These are phyloP conservation scores for Temnothorax nylanderi DNA, from an alignment of 1,140 invertebrate species.

Conservation along the genomic window DNA sequence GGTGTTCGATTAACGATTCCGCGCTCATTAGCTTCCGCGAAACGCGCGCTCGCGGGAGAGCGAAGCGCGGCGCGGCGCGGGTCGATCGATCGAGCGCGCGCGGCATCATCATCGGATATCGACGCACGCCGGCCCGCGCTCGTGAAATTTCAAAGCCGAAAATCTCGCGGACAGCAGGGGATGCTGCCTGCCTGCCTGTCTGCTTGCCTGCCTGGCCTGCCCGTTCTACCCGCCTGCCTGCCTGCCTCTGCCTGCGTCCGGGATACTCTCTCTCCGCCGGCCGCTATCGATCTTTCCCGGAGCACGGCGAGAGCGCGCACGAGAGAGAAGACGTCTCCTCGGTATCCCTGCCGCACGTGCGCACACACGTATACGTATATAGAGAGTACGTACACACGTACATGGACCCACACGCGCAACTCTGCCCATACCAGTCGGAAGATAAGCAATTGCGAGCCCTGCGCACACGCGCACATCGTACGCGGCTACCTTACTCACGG, in stretches of 20 bases:
- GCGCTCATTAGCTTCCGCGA: conserved; percentile 18
- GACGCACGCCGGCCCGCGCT: conserved; percentile 50
- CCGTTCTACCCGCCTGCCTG: too few species aligned
- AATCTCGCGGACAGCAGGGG: conserved; percentile 70
- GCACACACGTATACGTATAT: neutral
- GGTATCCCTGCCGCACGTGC: conserved; percentile 54
- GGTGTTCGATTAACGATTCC: conserved; percentile 29
- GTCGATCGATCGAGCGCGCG: conserved; percentile 66
- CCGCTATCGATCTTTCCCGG: conserved; percentile 51
- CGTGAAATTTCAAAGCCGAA: conserved; percentile 69
- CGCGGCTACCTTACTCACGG: neutral
- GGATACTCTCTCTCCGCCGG: conserved; percentile 51
- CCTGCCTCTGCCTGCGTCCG: conserved; percentile 17
- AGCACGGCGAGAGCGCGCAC: conserved; percentile 37
- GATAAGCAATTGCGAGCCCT: conserved; percentile 10
- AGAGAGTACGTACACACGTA: neutral
- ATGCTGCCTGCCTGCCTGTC: conserved; percentile 77
- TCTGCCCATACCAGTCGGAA: conserved; percentile 19
- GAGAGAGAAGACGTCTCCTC: conserved; percentile 53
- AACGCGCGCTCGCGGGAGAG: neutral
- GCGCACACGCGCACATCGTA: conserved; percentile 31
- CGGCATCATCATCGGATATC: conserved; percentile 59
- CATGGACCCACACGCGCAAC: conserved; percentile 33
- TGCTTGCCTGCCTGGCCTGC: conserved; percentile 55
- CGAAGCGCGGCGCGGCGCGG: neutral